phyloP scores from a whole-genome alignment of 2,888 invertebrate genomes.

The Sinhomidia bicolor region DNA sequence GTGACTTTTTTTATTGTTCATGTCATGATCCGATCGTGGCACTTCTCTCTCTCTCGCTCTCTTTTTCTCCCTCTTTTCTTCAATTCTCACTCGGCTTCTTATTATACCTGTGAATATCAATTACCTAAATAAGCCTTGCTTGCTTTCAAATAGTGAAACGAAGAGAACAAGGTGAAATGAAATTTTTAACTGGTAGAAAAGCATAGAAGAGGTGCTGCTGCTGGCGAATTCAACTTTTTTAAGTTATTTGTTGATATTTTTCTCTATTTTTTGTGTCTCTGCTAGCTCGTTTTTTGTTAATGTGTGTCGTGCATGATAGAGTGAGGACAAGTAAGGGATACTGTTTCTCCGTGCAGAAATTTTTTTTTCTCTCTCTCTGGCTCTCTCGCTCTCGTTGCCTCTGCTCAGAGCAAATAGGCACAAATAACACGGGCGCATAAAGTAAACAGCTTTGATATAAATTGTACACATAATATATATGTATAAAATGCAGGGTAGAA shows the following conservation, averaged over 20 bases:
- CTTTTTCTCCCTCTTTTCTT: too few relatives aligned
- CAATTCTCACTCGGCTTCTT: constrained; percentile 33
- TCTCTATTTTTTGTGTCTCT: constrained; percentile 30
- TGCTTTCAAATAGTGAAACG: too few relatives aligned
- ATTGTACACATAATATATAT: too few relatives aligned
- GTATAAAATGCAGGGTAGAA: neutral
- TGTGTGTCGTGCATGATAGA: constrained; percentile 56
- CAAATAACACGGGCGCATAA: constrained; percentile 35
- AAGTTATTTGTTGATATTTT: constrained; percentile 49
- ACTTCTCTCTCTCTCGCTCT: too few relatives aligned
- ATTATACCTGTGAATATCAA: constrained; percentile 59
- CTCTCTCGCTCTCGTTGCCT: neutral
- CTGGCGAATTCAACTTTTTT: neutral
- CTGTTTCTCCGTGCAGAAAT: constrained; percentile 37
- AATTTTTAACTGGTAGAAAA: constrained; percentile 21
- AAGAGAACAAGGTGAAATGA: constrained; percentile 13
- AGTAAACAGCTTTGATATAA: constrained; percentile 2
- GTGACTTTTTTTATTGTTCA: constrained; percentile 54
- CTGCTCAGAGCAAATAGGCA: constrained; percentile 50
- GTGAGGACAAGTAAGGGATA: constrained; percentile 15
- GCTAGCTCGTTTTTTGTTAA: neutral
- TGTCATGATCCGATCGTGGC: constrained; percentile 31
- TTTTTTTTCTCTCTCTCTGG: constrained; percentile 20
- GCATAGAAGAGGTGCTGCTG: neutral
- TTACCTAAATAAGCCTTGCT: constrained; percentile 59